Conservation (phyloP, 2,888 invertebrate species). For the Ecdyonurus torrentis region DNA sequence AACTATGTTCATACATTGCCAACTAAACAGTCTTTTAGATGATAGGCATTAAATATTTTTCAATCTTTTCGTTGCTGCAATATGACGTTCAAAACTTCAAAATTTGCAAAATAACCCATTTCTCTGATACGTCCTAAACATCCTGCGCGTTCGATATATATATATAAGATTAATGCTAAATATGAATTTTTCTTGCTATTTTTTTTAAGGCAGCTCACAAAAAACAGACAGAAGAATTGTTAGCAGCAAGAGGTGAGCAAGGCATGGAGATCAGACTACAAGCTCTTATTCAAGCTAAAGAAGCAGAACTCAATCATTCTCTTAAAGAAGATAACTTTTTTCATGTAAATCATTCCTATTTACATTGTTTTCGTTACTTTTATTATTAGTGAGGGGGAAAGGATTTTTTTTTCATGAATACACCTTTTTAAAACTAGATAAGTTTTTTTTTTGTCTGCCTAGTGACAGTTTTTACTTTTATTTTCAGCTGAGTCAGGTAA, state of each 20-base stretch:
- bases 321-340: not conserved
- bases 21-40: no score
- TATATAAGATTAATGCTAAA: no score
- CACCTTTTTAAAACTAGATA: no score
- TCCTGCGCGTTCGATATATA: no score
- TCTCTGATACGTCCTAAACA: no score
- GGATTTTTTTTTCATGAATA: not conserved
- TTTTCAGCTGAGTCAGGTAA: not conserved
- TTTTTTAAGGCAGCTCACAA: not conserved
- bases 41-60: no score
- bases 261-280: not conserved
- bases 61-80: no score
- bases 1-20: no score
- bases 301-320: not conserved
- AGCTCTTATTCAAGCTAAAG: not conserved
- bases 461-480: not conserved
- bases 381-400: not conserved
- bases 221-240: not conserved
- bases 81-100: no score
- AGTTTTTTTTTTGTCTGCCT: not conserved
- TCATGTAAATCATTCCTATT: not conserved
- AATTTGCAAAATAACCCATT: no score
- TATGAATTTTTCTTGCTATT: no score
- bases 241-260: not conserved
- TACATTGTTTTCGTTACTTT: not conserved